Evolutionary conservation across 2,113 vertebrate species (phyloP), one percentile per base, ranked within the genome.

Genomic region (Halcyon senegalensis): DNA sequence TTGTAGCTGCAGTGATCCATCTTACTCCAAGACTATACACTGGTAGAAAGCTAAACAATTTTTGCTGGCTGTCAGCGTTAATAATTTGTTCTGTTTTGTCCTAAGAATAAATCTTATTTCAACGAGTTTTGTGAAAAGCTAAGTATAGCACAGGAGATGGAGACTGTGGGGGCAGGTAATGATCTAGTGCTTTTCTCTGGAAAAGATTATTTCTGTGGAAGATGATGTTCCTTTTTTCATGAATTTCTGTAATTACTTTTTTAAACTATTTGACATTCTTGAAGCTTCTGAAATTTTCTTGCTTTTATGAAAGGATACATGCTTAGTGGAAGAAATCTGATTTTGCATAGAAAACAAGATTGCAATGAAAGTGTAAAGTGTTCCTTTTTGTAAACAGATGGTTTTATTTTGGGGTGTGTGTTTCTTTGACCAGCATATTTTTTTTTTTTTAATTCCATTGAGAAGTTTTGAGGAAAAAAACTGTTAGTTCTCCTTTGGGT

Each of bases 31-130:
- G 84, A 48, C 31, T 25, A 6, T 10, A 15, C 48, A 11, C 46
- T 64, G 59, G 31, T 35, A 82, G 77, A 48, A 46, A 92, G 53
- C 73, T 33, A 46, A 94, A 78, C 82, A 72, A 10, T 50, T 73
- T 43, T 21, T 78, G 55, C 67, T 66, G 74, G 10, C 77, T 95
- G 80, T 58, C 93, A 84, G 27, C 21, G 79, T 62, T 37, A 75
- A 81, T 78, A 37, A 87, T 91, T 84, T 91, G 76, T 80, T 82
- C 67, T 13, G 8, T 80, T 94, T 89, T 95, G 55, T 83, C 83
- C 30, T 48, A 16, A 74, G 56, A 66, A 43, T 87, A 95, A 87
- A 92, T 78, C 60, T 51, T 48, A 68, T 79, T 85, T 81, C 80
- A 43, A 6, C 27, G 62, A 70, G 39, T 43, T 94, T 58, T 0